Conservation (phyloP, 2,797 vertebrate species). For the Paramormyrops hopkinsi region DNA sequence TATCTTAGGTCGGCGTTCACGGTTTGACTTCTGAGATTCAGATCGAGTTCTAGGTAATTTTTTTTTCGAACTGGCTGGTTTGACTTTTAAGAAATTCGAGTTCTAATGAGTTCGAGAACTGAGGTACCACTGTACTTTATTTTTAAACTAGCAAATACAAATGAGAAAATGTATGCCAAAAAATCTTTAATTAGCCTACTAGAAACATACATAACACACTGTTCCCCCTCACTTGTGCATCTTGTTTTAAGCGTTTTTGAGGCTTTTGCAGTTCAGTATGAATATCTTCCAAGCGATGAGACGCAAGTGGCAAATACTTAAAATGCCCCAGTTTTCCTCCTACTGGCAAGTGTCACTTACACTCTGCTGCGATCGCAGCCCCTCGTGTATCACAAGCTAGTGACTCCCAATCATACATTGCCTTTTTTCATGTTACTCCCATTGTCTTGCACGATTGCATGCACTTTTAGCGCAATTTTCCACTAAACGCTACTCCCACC, state of each 20-base stretch:
- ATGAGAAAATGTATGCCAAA: neutral
- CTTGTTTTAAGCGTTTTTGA: neutral
- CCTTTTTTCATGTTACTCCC: neutral
- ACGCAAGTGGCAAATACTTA: neutral
- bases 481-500: neutral
- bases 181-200: neutral
- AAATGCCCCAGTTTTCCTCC: neutral
- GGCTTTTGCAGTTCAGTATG: too few relatives aligned
- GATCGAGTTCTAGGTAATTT: too few relatives aligned
- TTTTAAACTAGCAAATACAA: neutral
- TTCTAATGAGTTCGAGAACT: too few relatives aligned
- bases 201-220: neutral
- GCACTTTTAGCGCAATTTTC: neutral
- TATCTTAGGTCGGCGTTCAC: too few relatives aligned
- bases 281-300: neutral
- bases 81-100: too few relatives aligned
- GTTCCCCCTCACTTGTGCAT: neutral
- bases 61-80: too few relatives aligned
- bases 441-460: neutral
- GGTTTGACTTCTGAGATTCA: too few relatives aligned
- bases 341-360: neutral
- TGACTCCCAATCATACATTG: neutral
- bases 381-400: neutral
- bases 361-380: neutral
- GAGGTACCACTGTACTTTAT: too few relatives aligned